Conservation (phyloP, 1,140 invertebrate genomes). For the Dendroctonus valens region DNA sequence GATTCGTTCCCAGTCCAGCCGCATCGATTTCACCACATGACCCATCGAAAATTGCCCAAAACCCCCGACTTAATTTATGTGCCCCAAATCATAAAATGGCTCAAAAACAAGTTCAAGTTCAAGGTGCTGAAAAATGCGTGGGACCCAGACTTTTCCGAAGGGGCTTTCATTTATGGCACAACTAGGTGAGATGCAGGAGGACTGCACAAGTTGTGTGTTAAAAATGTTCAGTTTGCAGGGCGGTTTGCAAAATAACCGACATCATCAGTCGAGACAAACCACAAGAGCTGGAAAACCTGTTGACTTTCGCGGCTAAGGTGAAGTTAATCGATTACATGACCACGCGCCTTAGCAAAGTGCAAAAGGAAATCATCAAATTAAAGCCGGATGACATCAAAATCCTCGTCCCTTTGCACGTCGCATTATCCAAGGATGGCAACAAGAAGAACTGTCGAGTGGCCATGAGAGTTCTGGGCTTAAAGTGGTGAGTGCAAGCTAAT, state of each 20-base stretch:
- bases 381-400: constrained; percentile 48
- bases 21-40: constrained; percentile 2
- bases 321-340: constrained; percentile 41
- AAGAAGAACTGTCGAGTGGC: constrained; percentile 38
- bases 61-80: constrained; percentile 48
- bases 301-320: constrained; percentile 38
- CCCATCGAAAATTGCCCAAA: constrained; percentile 35
- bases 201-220: not conserved
- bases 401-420: constrained; percentile 45
- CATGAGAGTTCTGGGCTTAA: constrained; percentile 43
- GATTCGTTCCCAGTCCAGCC: not conserved
- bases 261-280: constrained; percentile 43
- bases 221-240: constrained; percentile 31
- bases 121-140: constrained; percentile 45
- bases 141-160: constrained; percentile 49
- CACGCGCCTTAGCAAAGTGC: constrained; percentile 36
- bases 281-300: constrained; percentile 40
- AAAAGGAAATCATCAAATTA: constrained; percentile 43
- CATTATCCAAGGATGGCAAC: constrained; percentile 34
- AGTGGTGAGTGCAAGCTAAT: constrained; percentile 38
- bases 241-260: constrained; percentile 47
- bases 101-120: constrained; percentile 46
- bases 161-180: constrained; percentile 47
- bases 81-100: constrained; percentile 46
- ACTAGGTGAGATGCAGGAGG: constrained; percentile 5